Base-by-base conservation (phyloP, 2,888 invertebrate species). In the Neuroscelio doddi region DNA sequence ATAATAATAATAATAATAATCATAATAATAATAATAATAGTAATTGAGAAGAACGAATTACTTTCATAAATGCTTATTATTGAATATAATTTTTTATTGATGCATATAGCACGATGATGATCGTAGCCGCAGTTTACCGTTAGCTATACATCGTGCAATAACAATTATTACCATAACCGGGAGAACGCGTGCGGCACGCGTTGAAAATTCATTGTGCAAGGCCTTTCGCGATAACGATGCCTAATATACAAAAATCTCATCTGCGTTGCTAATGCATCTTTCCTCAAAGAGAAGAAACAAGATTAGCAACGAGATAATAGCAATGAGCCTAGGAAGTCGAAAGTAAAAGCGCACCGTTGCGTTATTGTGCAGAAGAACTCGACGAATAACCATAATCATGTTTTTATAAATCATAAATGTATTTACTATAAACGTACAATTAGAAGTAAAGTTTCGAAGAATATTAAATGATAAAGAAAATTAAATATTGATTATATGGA, bases 191-290 rank as follows among this genome's bases (percentile, higher is more conserved):
- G 64, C 56, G 57, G 68, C 68, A 68, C 64, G 64, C 64, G 69
- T 66, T 61, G 47, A 51, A 56, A 62, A 58, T 69, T 63, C 71
- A 74, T 75, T 66, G 70, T 70, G 74, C 74, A 72, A 71, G 56
- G 71, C 53, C 67, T 69, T 62, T 52, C 52, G 46, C 68, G 68
- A 68, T 69, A 75, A 75, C 74, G 66, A 69, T 64, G 46, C 58
- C 42, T 65, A 59, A 57, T 58, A 58, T 32, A 67, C 67, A 56
- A 56, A 67, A 58, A 63, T 64, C 76, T 73, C 76, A 79, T 80
- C 79, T 80, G 74, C 74, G 65, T 79, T 80, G 76, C 75, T 80
- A 80, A 80, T 80, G 51, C 41, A 59, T 41, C 44, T 58, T 47
- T 58, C 66, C 46, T 29, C 24, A 34, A 26, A 41, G 29, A 21